phyloP scores from a whole-genome alignment of 1,140 invertebrate genomes.

The Bicyclus anynana region DNA sequence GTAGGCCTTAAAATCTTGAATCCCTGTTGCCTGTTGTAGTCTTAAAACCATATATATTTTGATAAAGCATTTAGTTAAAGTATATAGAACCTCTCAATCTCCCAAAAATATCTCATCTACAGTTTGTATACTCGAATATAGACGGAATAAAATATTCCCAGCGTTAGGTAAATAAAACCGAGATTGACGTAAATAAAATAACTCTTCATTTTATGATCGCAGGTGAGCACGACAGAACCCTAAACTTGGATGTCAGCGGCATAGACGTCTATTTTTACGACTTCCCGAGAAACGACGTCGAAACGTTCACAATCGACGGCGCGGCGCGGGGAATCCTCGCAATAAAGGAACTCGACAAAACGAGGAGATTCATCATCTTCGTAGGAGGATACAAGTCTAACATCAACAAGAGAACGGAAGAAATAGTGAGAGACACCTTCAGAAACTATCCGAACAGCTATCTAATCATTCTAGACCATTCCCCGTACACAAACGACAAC shows the following conservation, averaged over 20 bases:
- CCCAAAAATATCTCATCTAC: too few relatives aligned
- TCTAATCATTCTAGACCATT: conserved; percentile 64
- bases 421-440: conserved; percentile 52
- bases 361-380: conserved; percentile 58
- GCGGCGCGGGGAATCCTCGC: conserved; percentile 48
- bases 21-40: too few relatives aligned
- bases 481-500: conserved; percentile 58
- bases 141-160: background rate
- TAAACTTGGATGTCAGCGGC: conserved; percentile 53
- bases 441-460: conserved; percentile 54
- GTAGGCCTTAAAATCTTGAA: too few relatives aligned
- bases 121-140: background rate
- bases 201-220: conserved; percentile 26
- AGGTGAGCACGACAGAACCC: conserved; percentile 52
- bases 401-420: conserved; percentile 57
- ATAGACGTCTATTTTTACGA: conserved; percentile 64
- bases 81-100: too few relatives aligned
- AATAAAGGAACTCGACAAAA: conserved; percentile 45
- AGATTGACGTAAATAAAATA: background rate
- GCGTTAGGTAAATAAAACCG: background rate
- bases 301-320: conserved; percentile 43
- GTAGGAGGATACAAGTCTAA: conserved; percentile 64
- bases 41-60: too few relatives aligned
- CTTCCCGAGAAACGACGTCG: conserved; percentile 41
- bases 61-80: too few relatives aligned